Base-by-base conservation (phyloP, 2,113 vertebrate genomes). In the Physeter macrocephalus region DNA sequence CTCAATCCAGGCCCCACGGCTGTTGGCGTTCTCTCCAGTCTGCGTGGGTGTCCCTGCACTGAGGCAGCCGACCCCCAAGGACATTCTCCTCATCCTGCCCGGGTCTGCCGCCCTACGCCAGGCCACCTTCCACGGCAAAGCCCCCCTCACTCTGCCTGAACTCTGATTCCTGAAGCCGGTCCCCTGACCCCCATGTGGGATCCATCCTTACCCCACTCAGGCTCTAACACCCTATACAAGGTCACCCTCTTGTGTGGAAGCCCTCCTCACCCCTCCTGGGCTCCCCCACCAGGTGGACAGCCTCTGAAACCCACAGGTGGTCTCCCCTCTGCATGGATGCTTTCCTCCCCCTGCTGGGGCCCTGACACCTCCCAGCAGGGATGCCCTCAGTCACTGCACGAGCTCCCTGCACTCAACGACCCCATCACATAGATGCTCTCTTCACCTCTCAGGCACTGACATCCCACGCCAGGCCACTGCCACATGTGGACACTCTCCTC, bases 21-120 rank as follows among this genome's bases (percentile, higher is more conserved):
- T 5, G 1, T 6, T 27, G 17, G 25, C 6, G 1, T 0, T 27
- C 18, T 31, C 64, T 34, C 61, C 7, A 6, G 20, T 52, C 43
- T 43, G 27, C 21, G n/a, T 3, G 23, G 14, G 14, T 36, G 5
- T 92, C 88, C 31, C 8, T 6, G 4, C 17, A 84, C 39, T 61
- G 61, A 25, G 18, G 3, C 34, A 96, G 74, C 62, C 54, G 62
- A 23, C 23, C 15, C 15, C 59, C 5, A 62, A 3, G 21, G 6
- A 67, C 39, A 39, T 27, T 64, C 34, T 49, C 17, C 20, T 90
- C 29, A 69, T 41, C 7, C n/a, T 61, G 13, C 13, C 61, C 39
- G 36, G 25, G 31, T 46, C 18, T 84, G 12, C 64, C 3, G 0
- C 71, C 46, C 46, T 49, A 13, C 11, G 46, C 17, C 46, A 34